These are phyloP conservation scores for Hirtodrosophila duncani DNA, from an alignment of 2,888 invertebrate species.

Conservation along the genomic window DNA sequence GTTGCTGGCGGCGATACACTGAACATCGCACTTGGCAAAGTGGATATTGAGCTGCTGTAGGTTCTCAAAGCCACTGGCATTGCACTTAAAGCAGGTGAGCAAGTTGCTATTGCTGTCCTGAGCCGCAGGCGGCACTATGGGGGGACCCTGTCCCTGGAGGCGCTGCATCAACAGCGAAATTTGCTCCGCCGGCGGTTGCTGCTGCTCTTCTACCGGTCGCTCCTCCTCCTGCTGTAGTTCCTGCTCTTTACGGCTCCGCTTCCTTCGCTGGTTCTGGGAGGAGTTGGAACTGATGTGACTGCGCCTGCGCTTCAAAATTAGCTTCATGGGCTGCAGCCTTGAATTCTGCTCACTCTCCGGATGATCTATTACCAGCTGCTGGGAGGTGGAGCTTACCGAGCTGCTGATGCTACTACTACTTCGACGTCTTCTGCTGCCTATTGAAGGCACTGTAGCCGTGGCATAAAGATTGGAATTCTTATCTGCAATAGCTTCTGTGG, in stretches of 20 bases:
- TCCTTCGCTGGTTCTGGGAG: not conserved
- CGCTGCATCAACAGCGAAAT: conserved; percentile 49
- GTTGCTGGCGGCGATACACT: conserved; percentile 42
- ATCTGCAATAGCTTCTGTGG: conserved; percentile 16
- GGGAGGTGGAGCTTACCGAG: conserved; percentile 72
- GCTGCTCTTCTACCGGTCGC: conserved; percentile 13
- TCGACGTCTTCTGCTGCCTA: conserved; percentile 4
- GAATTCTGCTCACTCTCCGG: conserved; percentile 60
- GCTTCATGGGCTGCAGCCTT: conserved; percentile 33
- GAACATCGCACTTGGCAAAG: conserved; percentile 80
- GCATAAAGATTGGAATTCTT: no score
- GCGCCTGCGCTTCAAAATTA: conserved; percentile 54
- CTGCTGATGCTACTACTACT: conserved; percentile 42
- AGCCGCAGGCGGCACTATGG: not conserved
- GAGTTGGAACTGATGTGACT: conserved; percentile 8
- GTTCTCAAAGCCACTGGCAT: conserved; percentile 83
- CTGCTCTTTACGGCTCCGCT: conserved; percentile 23
- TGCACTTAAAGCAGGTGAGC: conserved; percentile 83
- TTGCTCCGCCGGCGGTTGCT: conserved; percentile 3
- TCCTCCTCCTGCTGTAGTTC: conserved; percentile 20
- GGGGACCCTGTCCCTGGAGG: conserved; percentile 33
- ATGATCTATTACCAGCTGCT: conserved; percentile 77
- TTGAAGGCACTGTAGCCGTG: no score
- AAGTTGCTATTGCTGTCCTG: not conserved
- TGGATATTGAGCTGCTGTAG: conserved; percentile 85